Conservation (phyloP, 2,113 vertebrate species). For the Corvus moneduloides region DNA sequence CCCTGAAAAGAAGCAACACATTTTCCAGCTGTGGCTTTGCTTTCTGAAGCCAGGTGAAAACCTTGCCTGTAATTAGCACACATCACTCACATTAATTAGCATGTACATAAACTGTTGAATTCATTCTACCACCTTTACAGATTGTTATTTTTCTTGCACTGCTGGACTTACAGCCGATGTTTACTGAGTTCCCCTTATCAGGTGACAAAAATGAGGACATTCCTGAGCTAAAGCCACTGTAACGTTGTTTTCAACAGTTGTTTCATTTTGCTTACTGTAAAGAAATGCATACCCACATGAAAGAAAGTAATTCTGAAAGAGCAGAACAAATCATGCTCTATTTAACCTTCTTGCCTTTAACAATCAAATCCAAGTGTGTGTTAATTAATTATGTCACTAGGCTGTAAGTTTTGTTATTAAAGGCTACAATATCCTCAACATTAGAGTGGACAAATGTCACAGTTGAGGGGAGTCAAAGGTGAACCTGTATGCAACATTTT, state of each 20-base stretch:
- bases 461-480: not conserved
- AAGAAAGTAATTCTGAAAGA: not conserved
- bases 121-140: not conserved
- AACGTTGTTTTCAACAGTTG: not conserved
- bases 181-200: not conserved
- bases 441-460: not conserved
- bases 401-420: not conserved
- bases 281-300: not conserved
- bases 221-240: not conserved
- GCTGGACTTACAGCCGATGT: not conserved
- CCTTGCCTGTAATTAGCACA: not conserved
- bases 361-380: not conserved
- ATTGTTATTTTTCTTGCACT: not conserved
- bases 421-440: not conserved
- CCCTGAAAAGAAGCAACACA: not conserved
- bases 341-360: not conserved
- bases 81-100: not conserved
- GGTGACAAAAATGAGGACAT: not conserved
- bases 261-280: not conserved
- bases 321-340: not conserved
- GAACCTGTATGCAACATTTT: not conserved
- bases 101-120: not conserved
- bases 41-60: not conserved
- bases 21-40: not conserved
- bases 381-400: not conserved